phyloP scores from a whole-genome alignment of 2,113 vertebrate species.

The Myodes glareolus region DNA sequence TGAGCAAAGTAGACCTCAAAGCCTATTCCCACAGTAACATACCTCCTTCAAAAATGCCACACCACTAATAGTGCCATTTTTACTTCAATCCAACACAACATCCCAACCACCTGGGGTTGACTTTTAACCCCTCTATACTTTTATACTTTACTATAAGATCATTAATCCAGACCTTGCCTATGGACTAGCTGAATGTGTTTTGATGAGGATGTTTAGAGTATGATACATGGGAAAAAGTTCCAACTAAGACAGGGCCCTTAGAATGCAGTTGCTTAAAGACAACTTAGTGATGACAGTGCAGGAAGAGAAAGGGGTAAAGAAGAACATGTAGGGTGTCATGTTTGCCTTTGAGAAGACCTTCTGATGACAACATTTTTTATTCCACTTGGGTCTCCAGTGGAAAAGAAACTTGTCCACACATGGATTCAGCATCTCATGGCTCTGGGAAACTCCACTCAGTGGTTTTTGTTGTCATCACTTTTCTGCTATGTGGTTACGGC shows the following conservation, averaged over 20 bases:
- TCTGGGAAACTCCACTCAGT: neutral
- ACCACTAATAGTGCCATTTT: too few species aligned
- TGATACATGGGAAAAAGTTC: constrained; percentile 95
- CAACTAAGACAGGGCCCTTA: constrained; percentile 99
- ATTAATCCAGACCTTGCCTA: constrained; percentile 96
- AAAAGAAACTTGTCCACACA: fast-evolving
- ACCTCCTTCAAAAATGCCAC: too few species aligned
- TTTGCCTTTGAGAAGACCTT: neutral
- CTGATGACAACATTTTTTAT: neutral
- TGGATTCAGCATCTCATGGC: fast-evolving
- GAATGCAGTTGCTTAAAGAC: constrained; percentile 99
- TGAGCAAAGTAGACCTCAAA: too few species aligned
- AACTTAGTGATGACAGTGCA: constrained; percentile 81
- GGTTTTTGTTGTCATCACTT: neutral
- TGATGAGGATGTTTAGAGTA: constrained; percentile 96
- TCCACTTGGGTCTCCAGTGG: neutral
- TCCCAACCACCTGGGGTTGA: constrained; percentile 96
- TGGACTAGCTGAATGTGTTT: constrained; percentile 95
- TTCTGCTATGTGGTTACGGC: too few species aligned
- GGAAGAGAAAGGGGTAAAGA: neutral
- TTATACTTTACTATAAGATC: constrained; percentile 98
- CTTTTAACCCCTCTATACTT: constrained; percentile 98
- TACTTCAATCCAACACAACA: constrained; percentile 76
- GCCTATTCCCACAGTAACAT: too few species aligned
- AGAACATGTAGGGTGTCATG: neutral